A percentile compares a stretch with the other conserved stretches of the same genome.
Evolutionary conservation across 2,888 invertebrate species (phyloP).

Genomic region (Spilarctia lutea): DNA sequence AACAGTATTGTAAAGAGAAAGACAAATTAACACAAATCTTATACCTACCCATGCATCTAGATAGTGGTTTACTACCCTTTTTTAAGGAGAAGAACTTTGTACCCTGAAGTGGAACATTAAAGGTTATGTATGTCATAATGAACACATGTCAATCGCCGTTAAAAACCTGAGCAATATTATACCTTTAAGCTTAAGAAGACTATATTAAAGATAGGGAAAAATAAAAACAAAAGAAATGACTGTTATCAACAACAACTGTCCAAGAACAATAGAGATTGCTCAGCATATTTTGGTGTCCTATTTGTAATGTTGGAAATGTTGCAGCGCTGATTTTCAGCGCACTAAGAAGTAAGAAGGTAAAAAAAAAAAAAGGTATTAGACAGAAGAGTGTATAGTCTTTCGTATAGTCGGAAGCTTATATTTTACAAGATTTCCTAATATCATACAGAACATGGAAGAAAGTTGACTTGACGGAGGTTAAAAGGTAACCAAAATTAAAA

Average conservation of each 20-base stretch:
- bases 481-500: background rate
- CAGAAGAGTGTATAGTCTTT: too few species aligned
- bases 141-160: background rate
- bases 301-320: background rate
- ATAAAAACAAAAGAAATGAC: background rate
- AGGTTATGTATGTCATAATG: background rate
- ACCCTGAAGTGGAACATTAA: too few species aligned
- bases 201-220: background rate
- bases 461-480: background rate
- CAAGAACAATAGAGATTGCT: background rate
- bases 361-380: too few species aligned
- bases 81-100: too few species aligned
- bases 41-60: too few species aligned
- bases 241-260: too few species aligned
- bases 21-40: too few species aligned
- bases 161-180: background rate
- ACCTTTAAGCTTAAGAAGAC: background rate
- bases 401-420: too few species aligned
- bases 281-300: background rate
- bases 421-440: background rate
- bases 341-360: too few species aligned
- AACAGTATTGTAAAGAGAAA: too few species aligned
- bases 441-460: background rate
- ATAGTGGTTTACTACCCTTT: too few species aligned
- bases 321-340: background rate